Base-by-base conservation (phyloP, 2,888 invertebrate species). In the Melanargia galathea region DNA sequence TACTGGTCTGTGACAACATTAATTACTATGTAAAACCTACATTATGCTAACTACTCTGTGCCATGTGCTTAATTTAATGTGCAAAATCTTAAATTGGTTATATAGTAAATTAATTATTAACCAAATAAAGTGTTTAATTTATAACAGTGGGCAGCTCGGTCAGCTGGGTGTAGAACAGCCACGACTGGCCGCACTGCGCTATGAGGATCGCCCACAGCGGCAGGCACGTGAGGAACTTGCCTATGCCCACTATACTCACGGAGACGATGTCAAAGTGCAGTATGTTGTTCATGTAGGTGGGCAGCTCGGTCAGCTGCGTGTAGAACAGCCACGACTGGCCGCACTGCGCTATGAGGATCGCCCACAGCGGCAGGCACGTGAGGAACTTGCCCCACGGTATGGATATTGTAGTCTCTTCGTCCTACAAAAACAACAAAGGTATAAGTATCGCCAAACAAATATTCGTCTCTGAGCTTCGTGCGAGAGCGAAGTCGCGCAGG, bases 321-420 rank as follows among this genome's bases (percentile, higher is more conserved):
- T 97, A 97, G 87, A 96, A 96, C 22, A 96, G 95, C 96, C 96
- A 97, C 1, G 95, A 93, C 76, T 95, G 95, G 26, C 96, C 96
- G 73, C 95, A 96, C 77, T 96, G 96, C 0, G 96, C 96, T 51
- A 97, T 92, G 11, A 96, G 87, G 67, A 97, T 96, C 5, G 96
- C 96, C 96, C 96, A 97, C 68, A 97, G 86, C 0, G 97, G 96
- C 6, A 95, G 82, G 57, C 96, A 96, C 0, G 93, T 95, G 18
- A 95, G 78, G 75, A 97, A 93, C 65, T 94, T 93, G 60, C 86
- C 73, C 97, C 97, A 97, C 0, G 97, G 96, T 71, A 96, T 94
- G 0, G 93, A 84, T 67, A 86, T 82, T 11, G 83, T 77, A 0
- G 87, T 80, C 57, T 92, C 88, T 38, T 93, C 92, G 45, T 93